These are phyloP conservation scores for Tachina grossa DNA, from an alignment of 2,888 invertebrate genomes.

Conservation along the genomic window DNA sequence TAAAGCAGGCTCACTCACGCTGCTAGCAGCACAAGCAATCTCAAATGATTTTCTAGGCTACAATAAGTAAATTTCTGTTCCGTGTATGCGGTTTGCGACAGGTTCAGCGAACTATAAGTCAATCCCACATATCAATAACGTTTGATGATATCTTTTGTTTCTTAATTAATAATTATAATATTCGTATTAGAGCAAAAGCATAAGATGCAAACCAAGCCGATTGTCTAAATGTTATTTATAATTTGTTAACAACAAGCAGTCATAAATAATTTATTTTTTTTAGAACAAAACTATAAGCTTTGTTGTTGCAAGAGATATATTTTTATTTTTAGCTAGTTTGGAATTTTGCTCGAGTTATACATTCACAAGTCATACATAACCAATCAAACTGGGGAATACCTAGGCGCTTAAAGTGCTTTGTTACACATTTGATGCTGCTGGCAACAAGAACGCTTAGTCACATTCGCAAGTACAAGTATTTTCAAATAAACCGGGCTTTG, in stretches of 20 bases:
- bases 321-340: background rate
- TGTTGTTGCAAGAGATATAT: background rate
- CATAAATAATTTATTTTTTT: background rate
- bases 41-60: background rate
- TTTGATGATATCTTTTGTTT: background rate
- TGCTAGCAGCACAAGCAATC: background rate
- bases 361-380: too few species aligned
- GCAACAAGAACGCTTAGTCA: conserved; percentile 27
- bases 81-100: conserved; percentile 35
- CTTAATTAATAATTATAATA: background rate
- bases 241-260: too few species aligned
- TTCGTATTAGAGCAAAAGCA: too few species aligned
- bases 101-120: conserved; percentile 31
- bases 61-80: background rate
- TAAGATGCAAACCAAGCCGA: background rate
- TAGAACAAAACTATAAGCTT: conserved; percentile 26
- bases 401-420: conserved; percentile 46
- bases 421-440: conserved; percentile 49
- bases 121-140: conserved; percentile 18
- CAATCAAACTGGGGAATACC: conserved; percentile 61
- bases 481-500: conserved; percentile 17
- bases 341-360: background rate
- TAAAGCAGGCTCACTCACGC: background rate
- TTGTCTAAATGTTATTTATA: background rate
- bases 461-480: background rate